Base-by-base conservation (phyloP, 1,140 invertebrate genomes). In the Theocolax elegans region DNA sequence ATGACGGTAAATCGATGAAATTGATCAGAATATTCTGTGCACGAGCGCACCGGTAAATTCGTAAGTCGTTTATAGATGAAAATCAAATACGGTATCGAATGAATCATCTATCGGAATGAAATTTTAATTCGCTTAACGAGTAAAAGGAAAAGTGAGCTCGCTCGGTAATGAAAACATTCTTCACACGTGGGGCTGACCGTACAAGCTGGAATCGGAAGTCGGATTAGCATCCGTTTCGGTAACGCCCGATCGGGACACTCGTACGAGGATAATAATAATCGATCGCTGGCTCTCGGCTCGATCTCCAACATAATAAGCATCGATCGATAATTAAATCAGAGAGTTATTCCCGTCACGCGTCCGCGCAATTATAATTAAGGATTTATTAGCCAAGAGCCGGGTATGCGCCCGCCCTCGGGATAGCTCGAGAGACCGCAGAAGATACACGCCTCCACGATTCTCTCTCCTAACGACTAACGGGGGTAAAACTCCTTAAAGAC, bases 341-440 rank as follows among this genome's bases (percentile, higher is more conserved):
- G 78, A 84, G 80, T 82, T 85, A 86, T 86, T 85, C 83, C 71
- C 81, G 79, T 85, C 83, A 85, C 83, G 83, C 83, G 80, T 80
- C 79, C 75, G 75, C 81, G 81, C 83, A 86, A 86, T 86, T 86
- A 84, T 85, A 86, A 86, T 86, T 86, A 85, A 85, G 82, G 84
- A 86, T 86, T 86, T 86, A 86, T 85, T 86, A 86, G 80, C 76
- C 74, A 70, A 71, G 73, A 75, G 62, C 69, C 46, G 19, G 72
- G 75, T 76, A 72, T 31, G 70, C 49, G 48, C 51, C 75, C 69
- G 75, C 76, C 77, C 71, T 76, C 65, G 66, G 73, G 72, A 44
- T 40, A 65, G 42, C 21, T 21, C 15, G 46, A 27, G 15, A 31
- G 67, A 69, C 67, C 67, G 27, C 48, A 63, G 67, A 69, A 59